Evolutionary conservation across 2,797 vertebrate genomes (phyloP), one percentile per base, ranked within the genome.

Genomic region (Spinus pinus): DNA sequence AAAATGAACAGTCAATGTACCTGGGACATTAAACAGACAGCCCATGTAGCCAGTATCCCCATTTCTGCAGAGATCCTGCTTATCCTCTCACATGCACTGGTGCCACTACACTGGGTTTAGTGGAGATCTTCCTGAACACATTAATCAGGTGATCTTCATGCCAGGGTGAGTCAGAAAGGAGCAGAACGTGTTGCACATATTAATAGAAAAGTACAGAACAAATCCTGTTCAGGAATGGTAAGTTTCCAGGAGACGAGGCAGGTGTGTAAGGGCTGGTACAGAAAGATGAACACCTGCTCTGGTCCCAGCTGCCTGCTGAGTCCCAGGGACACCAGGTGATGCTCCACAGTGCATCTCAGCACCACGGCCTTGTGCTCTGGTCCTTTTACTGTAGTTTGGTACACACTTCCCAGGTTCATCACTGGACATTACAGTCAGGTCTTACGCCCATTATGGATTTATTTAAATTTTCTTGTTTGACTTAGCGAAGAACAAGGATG

Each of bases 1-100:
- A 71, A 66, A 78, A 64, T 6, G 17, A 82, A 50, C 50, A 73
- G 51, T 37, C 41, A 47, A 9, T 28, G 33, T 57, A 80, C 14
- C n/a, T 54, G 60, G 39, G 72, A 65, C 39, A 9, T 56, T 22
- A 61, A 94, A 85, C 60, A 85, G 81, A 51, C 20, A 74, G 86
- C 79, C 82, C 5, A 1, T n/a, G 62, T 77, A 82, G 73, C 65
- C 37, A 65, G 0, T 44, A 37, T 47, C 49, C 73, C 54, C 50
- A 41, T 90, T 94, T 70, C 90, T 81, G 81, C 89, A 94, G 82
- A 87, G 70, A 75, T 84, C 70, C 49, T 2, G 5, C 57, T 88
- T 86, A 54, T 74, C 53, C 54, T 92, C 86, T 93, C 56, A 58
- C 79, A 5, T 53, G 51, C 71, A 80, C 80, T 74, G 80, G 53